Evolutionary conservation across 1,140 invertebrate genomes (phyloP), one percentile per base, ranked within the genome.

Genomic region (Teleogryllus occipitalis): DNA sequence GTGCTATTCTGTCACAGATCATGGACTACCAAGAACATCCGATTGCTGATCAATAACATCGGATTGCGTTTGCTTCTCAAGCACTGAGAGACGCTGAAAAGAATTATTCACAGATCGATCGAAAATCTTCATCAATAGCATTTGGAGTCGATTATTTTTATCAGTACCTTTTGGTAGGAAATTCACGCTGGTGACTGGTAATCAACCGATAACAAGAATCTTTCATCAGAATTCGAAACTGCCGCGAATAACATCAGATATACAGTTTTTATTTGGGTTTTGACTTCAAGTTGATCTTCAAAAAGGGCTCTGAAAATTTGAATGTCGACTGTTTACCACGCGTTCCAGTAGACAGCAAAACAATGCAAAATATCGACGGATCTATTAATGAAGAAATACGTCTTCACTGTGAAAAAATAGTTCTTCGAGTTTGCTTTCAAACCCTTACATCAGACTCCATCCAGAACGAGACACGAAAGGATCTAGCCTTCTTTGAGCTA

Each of bases 71-170:
- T 79, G 39, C 74, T 8, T 75, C 72, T 75, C 78, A 72, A 39
- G 15, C 3, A 18, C 27, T 79, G 15, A 75, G 14, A 15, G 21
- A 8, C 6, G 46, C 78, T 21, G 72, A 79, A 47, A 47, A 79
- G 27, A 39, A 39, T 39, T 39, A 39, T 39, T 39, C 27, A 1
- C 27, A 39, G 27, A 1, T 39, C 5, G 48, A 75, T 39, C 10
- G 78, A 75, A 72, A 79, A 49, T 75, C 5, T 22, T 78, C 77
- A n/a, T 75, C 78, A 47, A 75, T 79, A 22, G 65, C 22, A 7
- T 89, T 87, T 81, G 84, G 83, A 8, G 82, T 85, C 7, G 84
- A 86, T 78, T 79, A 83, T 54, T 88, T 87, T 82, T 85, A 85
- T 80, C 84, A 87, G 77, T 87, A 85, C 82, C 76, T 12, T 86